Percentiles rank a stretch among this genome's conserved stretches.
Evolutionary conservation across 30 jellyfish, hydroid and myxozoan species (phyloP).

Genomic region (Catostylus mosaicus): DNA sequence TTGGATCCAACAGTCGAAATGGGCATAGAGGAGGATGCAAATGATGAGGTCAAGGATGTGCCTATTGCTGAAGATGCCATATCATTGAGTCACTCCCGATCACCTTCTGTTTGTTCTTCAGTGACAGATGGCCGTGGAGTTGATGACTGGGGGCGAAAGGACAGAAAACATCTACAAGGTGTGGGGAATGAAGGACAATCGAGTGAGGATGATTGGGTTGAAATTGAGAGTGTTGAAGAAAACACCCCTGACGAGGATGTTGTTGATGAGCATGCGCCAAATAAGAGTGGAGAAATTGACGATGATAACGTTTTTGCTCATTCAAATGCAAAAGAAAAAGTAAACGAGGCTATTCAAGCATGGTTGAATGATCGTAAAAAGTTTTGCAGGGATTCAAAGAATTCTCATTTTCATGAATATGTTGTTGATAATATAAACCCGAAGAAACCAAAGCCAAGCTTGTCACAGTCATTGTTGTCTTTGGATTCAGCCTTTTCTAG

Average conservation of each 20-base stretch:
- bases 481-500: constrained; percentile 52
- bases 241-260: not conserved
- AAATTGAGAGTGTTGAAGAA: not conserved
- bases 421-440: constrained; percentile 23
- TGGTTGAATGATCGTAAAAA: constrained; percentile 37
- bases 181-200: not conserved
- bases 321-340: not conserved
- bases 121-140: constrained; percentile 21
- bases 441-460: constrained; percentile 6
- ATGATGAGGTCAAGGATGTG: constrained; percentile 8
- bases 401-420: constrained; percentile 37
- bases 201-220: constrained; percentile 32
- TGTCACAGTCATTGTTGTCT: constrained; percentile 42
- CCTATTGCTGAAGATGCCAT: not conserved
- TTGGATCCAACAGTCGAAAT: too few species aligned
- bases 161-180: not conserved
- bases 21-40: not conserved
- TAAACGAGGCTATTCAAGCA: constrained; percentile 12
- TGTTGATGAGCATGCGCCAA: not conserved
- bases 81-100: constrained; percentile 14
- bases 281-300: too few species aligned
- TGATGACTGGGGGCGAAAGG: constrained; percentile 64
- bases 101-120: constrained; percentile 56
- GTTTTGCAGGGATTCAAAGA: constrained; percentile 27
- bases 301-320: not conserved